Conservation (phyloP, 2,113 vertebrate genomes). For the Thymallus thymallus region DNA sequence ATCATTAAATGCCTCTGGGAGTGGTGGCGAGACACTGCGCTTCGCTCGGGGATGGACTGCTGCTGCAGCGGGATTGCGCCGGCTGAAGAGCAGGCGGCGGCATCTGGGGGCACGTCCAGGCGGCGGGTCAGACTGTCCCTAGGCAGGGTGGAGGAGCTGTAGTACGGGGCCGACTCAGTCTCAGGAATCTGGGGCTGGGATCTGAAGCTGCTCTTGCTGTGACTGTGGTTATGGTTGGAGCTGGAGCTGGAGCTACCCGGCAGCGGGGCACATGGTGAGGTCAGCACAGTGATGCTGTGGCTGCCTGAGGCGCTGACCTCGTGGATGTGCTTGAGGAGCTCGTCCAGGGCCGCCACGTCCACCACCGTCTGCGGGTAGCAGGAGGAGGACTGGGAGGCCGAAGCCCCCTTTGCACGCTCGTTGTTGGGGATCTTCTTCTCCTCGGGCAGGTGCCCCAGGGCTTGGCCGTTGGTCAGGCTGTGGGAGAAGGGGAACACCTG, state of each 20-base stretch:
- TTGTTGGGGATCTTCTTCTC: slow-evolving; percentile 51
- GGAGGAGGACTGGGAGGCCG: slow-evolving; percentile 31
- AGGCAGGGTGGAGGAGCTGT: slow-evolving; percentile 64
- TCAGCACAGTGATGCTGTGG: slow-evolving; percentile 66
- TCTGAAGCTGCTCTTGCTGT: slow-evolving; percentile 42
- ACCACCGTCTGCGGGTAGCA: slow-evolving; percentile 67
- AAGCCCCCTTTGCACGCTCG: slow-evolving; percentile 45
- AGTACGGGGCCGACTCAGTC: slow-evolving; percentile 47
- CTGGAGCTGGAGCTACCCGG: slow-evolving; percentile 20
- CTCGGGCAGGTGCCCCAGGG: slow-evolving; percentile 46
- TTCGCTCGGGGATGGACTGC: slow-evolving; percentile 50
- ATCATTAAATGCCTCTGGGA: slow-evolving; percentile 70
- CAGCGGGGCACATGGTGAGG: slow-evolving; percentile 50
- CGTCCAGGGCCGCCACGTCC: slow-evolving; percentile 81
- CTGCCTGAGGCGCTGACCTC: slow-evolving; percentile 66
- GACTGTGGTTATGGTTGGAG: slow-evolving; percentile 25
- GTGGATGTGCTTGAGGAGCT: slow-evolving; percentile 82
- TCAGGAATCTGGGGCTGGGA: slow-evolving; percentile 52
- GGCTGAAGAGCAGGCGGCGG: slow-evolving; percentile 35
- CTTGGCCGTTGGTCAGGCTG: slow-evolving; percentile 51
- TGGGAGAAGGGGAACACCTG: slow-evolving; percentile 62
- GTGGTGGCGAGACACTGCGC: slow-evolving; percentile 39
- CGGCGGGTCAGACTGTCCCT: slow-evolving; percentile 63
- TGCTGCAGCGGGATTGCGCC: slow-evolving; percentile 39
- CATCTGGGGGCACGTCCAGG: slow-evolving; percentile 66